A percentile compares a stretch with the other conserved stretches of the same genome.
Conservation (phyloP, 2,113 vertebrate species). For the Dinomys branickii region DNA sequence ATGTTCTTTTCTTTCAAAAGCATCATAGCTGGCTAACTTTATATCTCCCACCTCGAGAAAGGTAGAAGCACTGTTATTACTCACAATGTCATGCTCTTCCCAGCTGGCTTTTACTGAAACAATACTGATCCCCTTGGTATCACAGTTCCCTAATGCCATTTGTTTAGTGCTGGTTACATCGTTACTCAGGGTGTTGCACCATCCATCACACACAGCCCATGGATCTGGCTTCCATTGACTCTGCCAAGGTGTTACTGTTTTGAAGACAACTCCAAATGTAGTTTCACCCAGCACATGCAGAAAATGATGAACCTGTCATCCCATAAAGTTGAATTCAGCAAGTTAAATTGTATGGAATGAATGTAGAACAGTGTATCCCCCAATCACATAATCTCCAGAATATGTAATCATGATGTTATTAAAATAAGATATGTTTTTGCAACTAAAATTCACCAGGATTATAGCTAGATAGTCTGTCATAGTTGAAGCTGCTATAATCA, state of each 20-base stretch:
- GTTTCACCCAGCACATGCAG: not conserved
- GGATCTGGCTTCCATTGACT: not conserved
- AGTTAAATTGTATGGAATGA: not conserved
- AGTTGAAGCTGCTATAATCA: not conserved
- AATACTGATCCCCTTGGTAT: conserved; percentile 55
- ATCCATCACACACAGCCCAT: conserved; percentile 13
- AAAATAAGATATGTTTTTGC: conserved; percentile 25
- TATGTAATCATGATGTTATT: not conserved
- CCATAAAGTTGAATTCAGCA: not conserved
- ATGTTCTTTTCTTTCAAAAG: not conserved
- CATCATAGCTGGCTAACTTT: conserved; percentile 5
- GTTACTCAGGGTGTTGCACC: not conserved
- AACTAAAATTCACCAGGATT: not conserved
- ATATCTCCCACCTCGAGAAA: not conserved
- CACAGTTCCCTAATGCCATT: conserved; percentile 43
- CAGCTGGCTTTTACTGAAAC: conserved; percentile 37
- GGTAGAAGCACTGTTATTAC: not conserved
- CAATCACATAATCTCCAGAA: not conserved
- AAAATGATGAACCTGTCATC: not conserved
- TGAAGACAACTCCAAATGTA: not conserved
- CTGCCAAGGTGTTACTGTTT: not conserved
- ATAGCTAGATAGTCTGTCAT: not conserved
- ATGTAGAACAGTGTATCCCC: not conserved
- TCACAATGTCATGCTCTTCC: conserved; percentile 50
- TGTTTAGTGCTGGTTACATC: conserved; percentile 48